phyloP scores from a whole-genome alignment of 53 echinoderm and acorn worm species.

The Mesocentrotus franciscanus region DNA sequence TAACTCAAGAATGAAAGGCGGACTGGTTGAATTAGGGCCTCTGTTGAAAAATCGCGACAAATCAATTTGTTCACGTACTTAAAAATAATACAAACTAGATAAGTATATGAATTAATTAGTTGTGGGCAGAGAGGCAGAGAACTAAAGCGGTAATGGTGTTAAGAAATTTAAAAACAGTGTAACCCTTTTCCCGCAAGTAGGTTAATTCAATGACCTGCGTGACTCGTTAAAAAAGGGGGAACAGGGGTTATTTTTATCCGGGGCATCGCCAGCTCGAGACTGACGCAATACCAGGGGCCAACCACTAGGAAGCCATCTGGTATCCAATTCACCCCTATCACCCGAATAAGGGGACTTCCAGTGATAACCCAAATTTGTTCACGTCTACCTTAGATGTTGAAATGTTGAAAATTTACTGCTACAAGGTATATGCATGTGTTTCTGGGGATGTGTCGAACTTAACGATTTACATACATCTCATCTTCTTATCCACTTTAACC shows the following conservation, averaged over 20 bases:
- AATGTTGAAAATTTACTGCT: not conserved
- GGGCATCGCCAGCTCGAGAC: not conserved
- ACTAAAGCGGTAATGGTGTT: not conserved
- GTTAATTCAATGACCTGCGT: not conserved
- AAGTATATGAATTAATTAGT: too few relatives aligned
- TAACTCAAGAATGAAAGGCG: too few relatives aligned
- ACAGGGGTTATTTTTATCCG: not conserved
- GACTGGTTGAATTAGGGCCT: too few relatives aligned
- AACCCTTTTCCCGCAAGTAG: not conserved
- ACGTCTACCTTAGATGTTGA: slow-evolving; percentile 15
- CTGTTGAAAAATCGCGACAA: too few relatives aligned
- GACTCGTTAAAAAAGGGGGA: not conserved
- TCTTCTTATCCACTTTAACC: too few relatives aligned
- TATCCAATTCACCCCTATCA: not conserved
- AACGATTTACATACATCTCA: too few relatives aligned
- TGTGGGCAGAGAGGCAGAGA: not conserved
- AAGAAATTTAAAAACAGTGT: not conserved
- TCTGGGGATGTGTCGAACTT: too few relatives aligned
- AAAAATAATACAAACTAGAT: too few relatives aligned
- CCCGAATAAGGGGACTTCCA: too few relatives aligned
- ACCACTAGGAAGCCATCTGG: slow-evolving; percentile 1
- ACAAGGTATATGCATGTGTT: not conserved
- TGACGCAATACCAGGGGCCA: slow-evolving; percentile 27
- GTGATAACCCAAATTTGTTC: not conserved
- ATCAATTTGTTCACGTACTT: too few relatives aligned